Percentiles rank a stretch among this genome's conserved stretches.
phyloP scores from a whole-genome alignment of 2,113 vertebrate species.

The Argyrosomus japonicus region DNA sequence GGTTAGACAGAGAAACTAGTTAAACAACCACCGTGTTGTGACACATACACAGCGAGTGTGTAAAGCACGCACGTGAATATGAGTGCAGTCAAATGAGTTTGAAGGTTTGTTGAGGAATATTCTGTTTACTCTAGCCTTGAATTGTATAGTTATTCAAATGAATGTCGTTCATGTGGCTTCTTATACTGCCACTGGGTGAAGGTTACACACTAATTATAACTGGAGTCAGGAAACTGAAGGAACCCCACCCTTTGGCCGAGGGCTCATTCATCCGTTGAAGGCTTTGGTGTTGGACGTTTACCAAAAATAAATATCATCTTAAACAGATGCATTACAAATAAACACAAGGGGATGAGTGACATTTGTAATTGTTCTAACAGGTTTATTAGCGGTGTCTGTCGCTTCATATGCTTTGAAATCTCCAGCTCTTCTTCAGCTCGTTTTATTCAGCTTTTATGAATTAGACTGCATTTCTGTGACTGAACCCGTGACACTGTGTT shows the following conservation, averaged over 20 bases:
- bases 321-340: background rate
- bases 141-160: background rate
- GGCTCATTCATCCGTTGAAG: background rate
- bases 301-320: background rate
- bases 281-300: background rate
- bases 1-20: slow-evolving; percentile 8
- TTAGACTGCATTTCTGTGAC: background rate
- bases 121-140: background rate
- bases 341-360: background rate
- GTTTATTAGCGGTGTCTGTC: background rate
- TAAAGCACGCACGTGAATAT: slow-evolving; percentile 2
- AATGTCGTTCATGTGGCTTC: background rate
- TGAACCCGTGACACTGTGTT: background rate
- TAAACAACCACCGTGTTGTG: slow-evolving; percentile 11
- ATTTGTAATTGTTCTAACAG: background rate
- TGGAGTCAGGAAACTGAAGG: background rate
- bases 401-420: background rate
- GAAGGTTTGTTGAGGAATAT: background rate
- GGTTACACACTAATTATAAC: slow-evolving; percentile 10
- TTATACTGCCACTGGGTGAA: background rate
- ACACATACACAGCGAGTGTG: background rate
- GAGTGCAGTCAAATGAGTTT: background rate
- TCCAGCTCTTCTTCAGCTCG: too few species aligned
- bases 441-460: background rate
- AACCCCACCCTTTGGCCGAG: background rate